phyloP scores from a whole-genome alignment of 2,797 vertebrate genomes.

The Carapus acus region DNA sequence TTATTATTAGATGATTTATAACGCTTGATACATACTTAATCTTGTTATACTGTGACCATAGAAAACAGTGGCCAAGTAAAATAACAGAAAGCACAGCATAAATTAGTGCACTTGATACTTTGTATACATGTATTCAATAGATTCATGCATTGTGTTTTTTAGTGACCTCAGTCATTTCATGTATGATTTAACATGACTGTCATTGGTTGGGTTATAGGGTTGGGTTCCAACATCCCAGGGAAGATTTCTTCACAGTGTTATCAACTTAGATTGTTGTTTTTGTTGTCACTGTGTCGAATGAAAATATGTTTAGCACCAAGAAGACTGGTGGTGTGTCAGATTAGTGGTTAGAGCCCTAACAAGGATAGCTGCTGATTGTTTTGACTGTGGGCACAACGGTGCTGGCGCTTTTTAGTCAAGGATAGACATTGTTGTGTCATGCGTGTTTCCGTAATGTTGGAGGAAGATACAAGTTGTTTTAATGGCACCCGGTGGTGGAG shows the following conservation, averaged over 20 bases:
- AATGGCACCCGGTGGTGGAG: no score
- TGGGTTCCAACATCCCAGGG: constrained; percentile 61
- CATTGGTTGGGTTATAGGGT: constrained; percentile 56
- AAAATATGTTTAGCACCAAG: constrained; percentile 56
- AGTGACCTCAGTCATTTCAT: constrained; percentile 29
- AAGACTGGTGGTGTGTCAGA: constrained; percentile 62
- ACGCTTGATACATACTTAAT: no score
- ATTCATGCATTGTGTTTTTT: constrained; percentile 45
- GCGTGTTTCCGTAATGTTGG: constrained; percentile 58
- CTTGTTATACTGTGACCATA: no score
- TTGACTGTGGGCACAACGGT: constrained; percentile 30
- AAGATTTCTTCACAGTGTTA: constrained; percentile 61
- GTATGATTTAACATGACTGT: constrained; percentile 44
- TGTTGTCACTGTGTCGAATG: constrained; percentile 33
- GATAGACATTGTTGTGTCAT: constrained; percentile 37
- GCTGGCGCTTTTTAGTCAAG: constrained; percentile 64
- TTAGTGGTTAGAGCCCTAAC: constrained; percentile 48
- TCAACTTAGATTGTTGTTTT: constrained; percentile 60
- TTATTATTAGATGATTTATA: no score
- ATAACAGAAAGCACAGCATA: no score
- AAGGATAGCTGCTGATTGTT: constrained; percentile 50
- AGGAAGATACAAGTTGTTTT: no score
- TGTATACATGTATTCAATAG: no score
- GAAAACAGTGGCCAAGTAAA: no score
- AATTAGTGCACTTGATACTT: no score